phyloP scores from a whole-genome alignment of 2,888 invertebrate species.

The Acrocyrtus sp. region DNA sequence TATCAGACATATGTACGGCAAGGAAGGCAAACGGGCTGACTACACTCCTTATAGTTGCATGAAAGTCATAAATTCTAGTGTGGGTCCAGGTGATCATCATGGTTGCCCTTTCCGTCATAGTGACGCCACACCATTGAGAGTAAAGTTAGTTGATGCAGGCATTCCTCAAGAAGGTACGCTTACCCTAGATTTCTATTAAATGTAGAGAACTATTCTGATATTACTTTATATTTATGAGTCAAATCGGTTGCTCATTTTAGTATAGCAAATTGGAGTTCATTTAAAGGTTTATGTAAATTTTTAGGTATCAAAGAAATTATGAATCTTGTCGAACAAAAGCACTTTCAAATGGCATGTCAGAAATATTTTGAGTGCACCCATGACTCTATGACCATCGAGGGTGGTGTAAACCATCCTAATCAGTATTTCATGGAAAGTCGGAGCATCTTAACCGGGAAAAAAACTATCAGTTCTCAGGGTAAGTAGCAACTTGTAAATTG shows the following conservation, averaged over 20 bases:
- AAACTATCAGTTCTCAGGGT: slow-evolving; percentile 46
- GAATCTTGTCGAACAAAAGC: slow-evolving; percentile 78
- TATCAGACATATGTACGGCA: slow-evolving; percentile 93
- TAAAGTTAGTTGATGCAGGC: slow-evolving; percentile 77
- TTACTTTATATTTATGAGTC: too few species aligned
- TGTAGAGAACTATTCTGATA: too few species aligned
- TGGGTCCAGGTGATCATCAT: slow-evolving; percentile 85
- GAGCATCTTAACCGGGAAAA: slow-evolving; percentile 66
- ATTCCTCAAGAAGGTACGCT: slow-evolving; percentile 71
- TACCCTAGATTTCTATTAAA: too few species aligned
- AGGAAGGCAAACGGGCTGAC: slow-evolving; percentile 89
- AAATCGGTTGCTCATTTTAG: too few species aligned
- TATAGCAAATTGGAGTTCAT: too few species aligned
- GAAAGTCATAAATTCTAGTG: slow-evolving; percentile 82
- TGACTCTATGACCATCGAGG: slow-evolving; percentile 71
- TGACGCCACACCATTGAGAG: slow-evolving; percentile 77
- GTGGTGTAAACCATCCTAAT: slow-evolving; percentile 89
- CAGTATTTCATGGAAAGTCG: slow-evolving; percentile 86
- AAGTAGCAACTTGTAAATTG: too few species aligned
- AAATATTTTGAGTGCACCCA: slow-evolving; percentile 84
- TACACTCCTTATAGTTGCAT: slow-evolving; percentile 93
- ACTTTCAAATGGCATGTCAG: slow-evolving; percentile 90
- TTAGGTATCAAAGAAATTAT: slow-evolving; percentile 77
- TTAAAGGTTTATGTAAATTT: too few species aligned
- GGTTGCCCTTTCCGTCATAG: slow-evolving; percentile 94